Evolutionary conservation across 2,797 vertebrate species (phyloP), one percentile per base, ranked within the genome.

Genomic region (Hoplostethus mediterraneus): DNA sequence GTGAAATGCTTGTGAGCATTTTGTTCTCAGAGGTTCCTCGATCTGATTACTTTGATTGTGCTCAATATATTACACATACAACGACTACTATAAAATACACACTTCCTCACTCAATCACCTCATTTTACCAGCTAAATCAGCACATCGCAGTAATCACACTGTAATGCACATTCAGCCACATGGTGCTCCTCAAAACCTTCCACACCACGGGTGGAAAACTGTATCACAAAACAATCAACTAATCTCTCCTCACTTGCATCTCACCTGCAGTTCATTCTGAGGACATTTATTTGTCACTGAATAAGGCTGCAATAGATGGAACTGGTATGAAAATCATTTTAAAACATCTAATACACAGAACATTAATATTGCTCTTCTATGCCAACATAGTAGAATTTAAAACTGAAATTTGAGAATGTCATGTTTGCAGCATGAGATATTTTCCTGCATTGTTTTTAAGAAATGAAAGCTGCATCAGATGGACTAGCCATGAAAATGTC

Each of bases 161-260:
- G 54, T 78, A 57, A 75, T 72, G 77, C 77, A 75, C 48, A 65
- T 71, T 77, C 57, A 73, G 17, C 60, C 40, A 53, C 73, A 69
- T 62, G 47, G 71, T 31, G 55, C 56, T 81, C 48, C 16, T 62
- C 67, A 54, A 67, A 74, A 75, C 31, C 36, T 65, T 36, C 71
- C 9, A 61, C 77, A 44, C 83, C 51, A 11, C 80, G 76, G 77
- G 78, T 55, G 79, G 58, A 67, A 76, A 76, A 69, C 72, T 70
- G 74, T 60, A 70, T 75, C 77, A 67, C 71, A 67, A 55, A 55
- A 75, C 73, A 85, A 87, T 90, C 78, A 85, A 51, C 71, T 79
- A 75, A 75, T 66, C 63, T 3, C 54, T 64, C 21, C 49, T 52
- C 44, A 5, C 53, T 67, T 7, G 8, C 31, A 13, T 28, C 54